phyloP scores from a whole-genome alignment of 2,888 invertebrate genomes.

The Hypolimnas misippus region DNA sequence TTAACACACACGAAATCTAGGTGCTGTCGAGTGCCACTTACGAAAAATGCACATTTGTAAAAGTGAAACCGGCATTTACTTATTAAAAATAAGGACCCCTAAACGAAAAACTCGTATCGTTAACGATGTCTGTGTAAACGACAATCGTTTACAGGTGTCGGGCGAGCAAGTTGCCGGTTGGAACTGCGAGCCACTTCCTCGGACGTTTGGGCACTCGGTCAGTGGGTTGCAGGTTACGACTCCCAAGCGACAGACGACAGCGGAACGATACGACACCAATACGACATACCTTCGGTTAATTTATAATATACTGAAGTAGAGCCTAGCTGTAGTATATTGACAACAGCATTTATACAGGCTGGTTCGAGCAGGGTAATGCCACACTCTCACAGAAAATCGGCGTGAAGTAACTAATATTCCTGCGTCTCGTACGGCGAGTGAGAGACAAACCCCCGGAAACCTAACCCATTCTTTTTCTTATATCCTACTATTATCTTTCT shows the following conservation, averaged over 20 bases:
- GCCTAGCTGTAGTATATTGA: no score
- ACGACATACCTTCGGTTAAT: neutral
- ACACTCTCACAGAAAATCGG: no score
- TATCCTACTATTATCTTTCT: no score
- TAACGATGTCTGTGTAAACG: no score
- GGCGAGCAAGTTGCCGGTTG: conserved; percentile 45
- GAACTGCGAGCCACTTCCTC: conserved; percentile 52
- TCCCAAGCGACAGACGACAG: conserved; percentile 7
- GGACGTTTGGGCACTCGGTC: conserved; percentile 60
- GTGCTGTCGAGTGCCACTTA: no score
- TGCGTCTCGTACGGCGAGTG: no score
- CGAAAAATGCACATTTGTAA: neutral
- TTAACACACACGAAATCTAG: neutral
- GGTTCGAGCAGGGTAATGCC: no score
- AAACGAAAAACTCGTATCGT: neutral
- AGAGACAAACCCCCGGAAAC: no score
- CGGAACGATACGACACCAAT: neutral
- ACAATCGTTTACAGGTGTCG: conserved; percentile 30
- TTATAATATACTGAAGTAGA: neutral
- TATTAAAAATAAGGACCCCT: conserved; percentile 6
- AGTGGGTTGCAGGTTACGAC: conserved; percentile 49
- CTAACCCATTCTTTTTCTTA: no score
- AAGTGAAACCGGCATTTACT: neutral
- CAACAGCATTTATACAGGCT: no score
- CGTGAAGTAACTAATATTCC: no score